phyloP scores from a whole-genome alignment of 2,797 vertebrate genomes.

The Sylvia borin region DNA sequence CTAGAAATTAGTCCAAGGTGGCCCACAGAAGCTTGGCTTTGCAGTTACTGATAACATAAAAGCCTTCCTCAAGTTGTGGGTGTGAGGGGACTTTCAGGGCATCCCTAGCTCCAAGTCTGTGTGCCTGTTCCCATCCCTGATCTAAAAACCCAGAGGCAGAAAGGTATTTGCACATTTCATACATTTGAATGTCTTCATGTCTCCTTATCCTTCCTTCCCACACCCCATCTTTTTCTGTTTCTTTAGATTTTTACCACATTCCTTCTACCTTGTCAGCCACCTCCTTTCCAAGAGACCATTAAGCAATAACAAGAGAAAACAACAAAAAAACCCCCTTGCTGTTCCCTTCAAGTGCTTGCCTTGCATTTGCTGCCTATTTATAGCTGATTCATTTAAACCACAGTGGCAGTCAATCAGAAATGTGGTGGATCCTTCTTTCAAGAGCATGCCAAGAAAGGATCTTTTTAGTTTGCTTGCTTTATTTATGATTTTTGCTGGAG shows the following conservation, averaged over 20 bases:
- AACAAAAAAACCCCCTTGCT: background rate
- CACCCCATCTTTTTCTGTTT: background rate
- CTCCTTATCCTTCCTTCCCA: background rate
- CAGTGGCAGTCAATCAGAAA: slow-evolving; percentile 59
- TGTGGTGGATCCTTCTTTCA: slow-evolving; percentile 59
- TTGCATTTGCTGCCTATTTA: slow-evolving; percentile 61
- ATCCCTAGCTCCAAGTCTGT: background rate
- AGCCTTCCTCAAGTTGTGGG: background rate
- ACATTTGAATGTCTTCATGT: background rate
- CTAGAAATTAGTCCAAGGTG: background rate
- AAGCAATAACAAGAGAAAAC: slow-evolving; percentile 33
- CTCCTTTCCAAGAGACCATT: background rate
- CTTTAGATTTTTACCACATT: background rate
- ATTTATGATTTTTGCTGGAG: slow-evolving; percentile 18
- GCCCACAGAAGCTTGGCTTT: background rate
- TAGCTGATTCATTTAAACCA: slow-evolving; percentile 48
- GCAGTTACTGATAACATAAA: background rate
- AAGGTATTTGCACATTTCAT: fast-evolving
- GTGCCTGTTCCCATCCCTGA: background rate
- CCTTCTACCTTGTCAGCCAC: background rate
- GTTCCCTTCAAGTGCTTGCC: slow-evolving; percentile 28
- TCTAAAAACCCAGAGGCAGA: background rate
- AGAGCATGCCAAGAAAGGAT: slow-evolving; percentile 36
- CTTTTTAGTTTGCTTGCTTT: slow-evolving; percentile 13
- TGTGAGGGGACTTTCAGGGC: background rate